Evolutionary conservation across 2,113 vertebrate species (phyloP).

Genomic region (Mesitornis unicolor): DNA sequence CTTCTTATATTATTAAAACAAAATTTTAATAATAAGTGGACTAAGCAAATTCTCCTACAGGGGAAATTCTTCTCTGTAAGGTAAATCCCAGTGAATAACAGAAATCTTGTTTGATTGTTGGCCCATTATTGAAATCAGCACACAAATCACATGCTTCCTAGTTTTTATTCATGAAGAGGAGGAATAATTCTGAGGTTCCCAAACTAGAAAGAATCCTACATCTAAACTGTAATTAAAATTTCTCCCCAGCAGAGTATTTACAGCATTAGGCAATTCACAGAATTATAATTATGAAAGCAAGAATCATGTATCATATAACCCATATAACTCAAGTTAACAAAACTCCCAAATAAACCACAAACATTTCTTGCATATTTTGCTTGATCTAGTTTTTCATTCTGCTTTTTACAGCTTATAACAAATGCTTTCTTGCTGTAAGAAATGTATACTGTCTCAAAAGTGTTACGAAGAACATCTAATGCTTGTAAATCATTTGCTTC

Average conservation of each 20-base stretch:
- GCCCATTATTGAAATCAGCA: background rate
- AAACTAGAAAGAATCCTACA: conserved; percentile 19
- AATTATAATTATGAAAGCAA: conserved; percentile 6
- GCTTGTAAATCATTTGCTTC: background rate
- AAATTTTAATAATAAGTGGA: background rate
- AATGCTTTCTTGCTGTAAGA: background rate
- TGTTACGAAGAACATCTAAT: background rate
- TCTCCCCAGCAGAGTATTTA: background rate
- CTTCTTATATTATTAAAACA: background rate
- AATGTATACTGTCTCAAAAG: background rate
- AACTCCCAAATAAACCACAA: background rate
- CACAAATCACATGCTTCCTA: background rate
- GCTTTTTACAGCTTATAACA: background rate
- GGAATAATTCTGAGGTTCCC: conserved; percentile 1
- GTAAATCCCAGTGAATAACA: background rate
- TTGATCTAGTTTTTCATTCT: background rate
- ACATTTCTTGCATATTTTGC: background rate
- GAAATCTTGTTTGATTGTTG: background rate
- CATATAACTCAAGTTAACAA: background rate
- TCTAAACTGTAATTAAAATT: conserved; percentile 12
- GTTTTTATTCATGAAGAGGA: conserved; percentile 8
- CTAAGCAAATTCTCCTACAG: background rate
- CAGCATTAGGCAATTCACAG: background rate
- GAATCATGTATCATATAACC: background rate
- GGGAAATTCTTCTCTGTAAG: background rate